Evolutionary conservation across 2,113 vertebrate species (phyloP).

Genomic region (Chaetops frenatus): DNA sequence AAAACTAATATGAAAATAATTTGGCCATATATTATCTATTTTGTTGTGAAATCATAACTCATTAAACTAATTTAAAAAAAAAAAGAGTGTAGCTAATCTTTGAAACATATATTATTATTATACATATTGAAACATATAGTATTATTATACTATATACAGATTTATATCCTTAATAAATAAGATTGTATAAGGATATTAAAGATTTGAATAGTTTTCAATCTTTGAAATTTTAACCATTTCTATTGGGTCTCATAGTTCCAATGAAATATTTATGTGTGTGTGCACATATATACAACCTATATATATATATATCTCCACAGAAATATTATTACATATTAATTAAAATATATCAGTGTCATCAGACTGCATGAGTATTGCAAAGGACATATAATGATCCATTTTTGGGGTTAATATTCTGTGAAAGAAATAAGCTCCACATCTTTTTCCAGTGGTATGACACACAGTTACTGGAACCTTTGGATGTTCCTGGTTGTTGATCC

Average conservation of each 20-base stretch:
- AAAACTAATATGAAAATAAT: neutral
- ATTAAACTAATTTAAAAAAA: neutral
- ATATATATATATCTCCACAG: neutral
- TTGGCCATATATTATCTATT: neutral
- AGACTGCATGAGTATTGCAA: neutral
- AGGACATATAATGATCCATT: neutral
- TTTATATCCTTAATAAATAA: neutral
- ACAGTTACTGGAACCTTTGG: neutral
- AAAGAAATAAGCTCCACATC: neutral
- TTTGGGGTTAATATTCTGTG: neutral
- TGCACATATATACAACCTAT: too few species aligned
- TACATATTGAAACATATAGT: too few species aligned
- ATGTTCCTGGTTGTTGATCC: neutral
- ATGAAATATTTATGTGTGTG: neutral
- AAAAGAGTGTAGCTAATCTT: neutral
- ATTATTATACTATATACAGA: neutral
- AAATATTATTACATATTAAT: neutral
- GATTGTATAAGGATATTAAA: neutral
- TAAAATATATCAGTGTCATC: neutral
- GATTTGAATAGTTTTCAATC: neutral
- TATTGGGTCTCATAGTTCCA: neutral
- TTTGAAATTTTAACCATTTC: neutral
- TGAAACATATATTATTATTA: too few species aligned
- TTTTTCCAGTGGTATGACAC: neutral
- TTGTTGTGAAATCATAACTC: neutral